A percentile compares a stretch with the other conserved stretches of the same genome.
Conservation (phyloP, 2,797 vertebrate species). For the Sylvilagus floridanus region DNA sequence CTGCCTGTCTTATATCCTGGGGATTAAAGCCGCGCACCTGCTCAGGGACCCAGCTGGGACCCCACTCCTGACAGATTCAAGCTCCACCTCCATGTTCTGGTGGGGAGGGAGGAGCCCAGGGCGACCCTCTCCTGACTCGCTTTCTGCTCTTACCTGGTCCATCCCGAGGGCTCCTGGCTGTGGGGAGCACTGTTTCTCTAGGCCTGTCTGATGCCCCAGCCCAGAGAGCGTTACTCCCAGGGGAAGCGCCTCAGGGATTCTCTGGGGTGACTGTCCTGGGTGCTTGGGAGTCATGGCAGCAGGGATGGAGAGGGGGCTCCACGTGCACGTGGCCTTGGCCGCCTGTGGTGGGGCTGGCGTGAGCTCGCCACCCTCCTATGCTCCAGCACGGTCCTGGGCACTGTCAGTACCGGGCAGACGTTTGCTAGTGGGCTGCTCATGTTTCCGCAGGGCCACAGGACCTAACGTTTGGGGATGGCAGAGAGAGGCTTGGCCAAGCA, state of each 20-base stretch:
- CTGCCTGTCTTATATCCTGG: not conserved
- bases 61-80: too few relatives aligned
- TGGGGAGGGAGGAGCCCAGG: not conserved
- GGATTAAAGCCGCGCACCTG: not conserved
- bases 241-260: too few relatives aligned
- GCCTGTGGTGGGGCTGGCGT: too few relatives aligned
- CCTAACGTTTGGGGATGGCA: too few relatives aligned
- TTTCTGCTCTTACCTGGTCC: fast-evolving
- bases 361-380: too few relatives aligned
- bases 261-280: too few relatives aligned
- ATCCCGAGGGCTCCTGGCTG: fast-evolving
- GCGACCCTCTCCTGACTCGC: fast-evolving
- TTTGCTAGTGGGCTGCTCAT: too few relatives aligned
- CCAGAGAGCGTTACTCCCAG: fast-evolving
- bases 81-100: not conserved
- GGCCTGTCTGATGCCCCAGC: not conserved
- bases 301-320: not conserved
- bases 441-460: too few relatives aligned
- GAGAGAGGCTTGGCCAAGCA: too few relatives aligned
- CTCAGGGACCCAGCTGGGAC: not conserved
- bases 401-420: too few relatives aligned
- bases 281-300: fast-evolving
- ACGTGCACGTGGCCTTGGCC: too few relatives aligned
- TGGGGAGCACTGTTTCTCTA: not conserved
- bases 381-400: too few relatives aligned